Base-by-base conservation (phyloP, 2,797 vertebrate genomes). In the Phoebastria nigripes region DNA sequence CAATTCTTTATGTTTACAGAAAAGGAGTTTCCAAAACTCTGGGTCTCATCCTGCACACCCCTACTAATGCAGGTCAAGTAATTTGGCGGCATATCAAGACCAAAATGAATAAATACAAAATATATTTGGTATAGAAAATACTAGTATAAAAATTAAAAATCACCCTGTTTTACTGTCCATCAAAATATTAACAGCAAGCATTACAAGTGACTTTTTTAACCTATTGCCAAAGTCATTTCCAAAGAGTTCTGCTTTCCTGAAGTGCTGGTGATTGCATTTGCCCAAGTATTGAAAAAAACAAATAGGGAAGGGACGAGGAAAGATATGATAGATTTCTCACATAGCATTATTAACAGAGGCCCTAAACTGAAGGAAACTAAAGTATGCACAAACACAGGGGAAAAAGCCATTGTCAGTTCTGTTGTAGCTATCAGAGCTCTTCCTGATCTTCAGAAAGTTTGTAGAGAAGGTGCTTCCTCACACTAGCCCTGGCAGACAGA, bases 91-190 rank as follows among this genome's bases (percentile, higher is more conserved):
- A 51, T 54, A 80, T 58, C 31, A 84, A 83, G 63, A 93, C 54
- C 77, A 67, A 96, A 92, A 47, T n/a, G 31, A 97, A 96, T 90
- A 97, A 95, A 97, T 97, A 97, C 65, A 95, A 97, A 96, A 96
- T 94, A 97, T 94, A 96, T 94, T 96, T 97, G 94, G 85, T 94
- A 97, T 97, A 98, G 97, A 98, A 98, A 98, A 97, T 91, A 96
- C 76, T 74, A 94, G 95, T 98, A 98, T 97, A 97, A 98, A 97
- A 97, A 89, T 92, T 92, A 94, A 95, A 95, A 97, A 94, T 89
- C 96, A 98, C 97, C 97, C 97, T 98, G 97, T 97, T 95, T 97
- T 87, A 94, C 72, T 93, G 96, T 93, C 92, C 97, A 94, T 97
- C 93, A 93, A 96, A 97, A 97, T 84, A 95, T 70, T 94, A 97